Evolutionary conservation across 2,888 invertebrate genomes (phyloP).

Genomic region (Rhogogaster chlorosoma): DNA sequence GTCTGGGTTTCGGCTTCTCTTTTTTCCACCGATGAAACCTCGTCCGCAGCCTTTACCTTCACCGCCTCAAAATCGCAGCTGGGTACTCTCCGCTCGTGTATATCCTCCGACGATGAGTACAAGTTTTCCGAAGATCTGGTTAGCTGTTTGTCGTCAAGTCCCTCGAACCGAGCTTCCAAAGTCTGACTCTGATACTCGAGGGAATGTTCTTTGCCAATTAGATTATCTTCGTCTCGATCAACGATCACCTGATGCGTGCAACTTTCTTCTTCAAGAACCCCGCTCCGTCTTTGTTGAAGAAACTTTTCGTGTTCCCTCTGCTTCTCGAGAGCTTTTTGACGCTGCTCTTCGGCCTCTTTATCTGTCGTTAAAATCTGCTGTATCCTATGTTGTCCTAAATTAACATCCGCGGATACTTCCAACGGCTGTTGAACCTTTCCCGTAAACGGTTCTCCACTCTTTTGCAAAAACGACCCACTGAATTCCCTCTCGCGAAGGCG

Average conservation of each 20-base stretch:
- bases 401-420: background rate
- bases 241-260: background rate
- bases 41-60: background rate
- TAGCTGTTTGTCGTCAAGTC: constrained; percentile 49
- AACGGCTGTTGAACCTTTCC: background rate
- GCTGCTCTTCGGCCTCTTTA: constrained; percentile 47
- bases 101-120: background rate
- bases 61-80: background rate
- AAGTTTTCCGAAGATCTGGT: constrained; percentile 55
- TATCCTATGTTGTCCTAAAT: background rate
- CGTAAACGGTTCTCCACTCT: background rate
- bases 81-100: background rate
- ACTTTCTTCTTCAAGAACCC: background rate
- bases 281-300: constrained; percentile 27
- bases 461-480: constrained; percentile 4
- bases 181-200: constrained; percentile 69
- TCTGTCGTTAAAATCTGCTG: constrained; percentile 42
- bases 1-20: constrained; percentile 66
- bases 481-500: constrained; percentile 44
- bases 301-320: constrained; percentile 51
- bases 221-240: constrained; percentile 57
- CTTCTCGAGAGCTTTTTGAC: constrained; percentile 38
- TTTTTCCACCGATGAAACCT: constrained; percentile 58
- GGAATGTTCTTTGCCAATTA: constrained; percentile 67
- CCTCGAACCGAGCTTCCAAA: constrained; percentile 62